Conservation (phyloP, 2,113 vertebrate species). For the Solenodon paradoxus region DNA sequence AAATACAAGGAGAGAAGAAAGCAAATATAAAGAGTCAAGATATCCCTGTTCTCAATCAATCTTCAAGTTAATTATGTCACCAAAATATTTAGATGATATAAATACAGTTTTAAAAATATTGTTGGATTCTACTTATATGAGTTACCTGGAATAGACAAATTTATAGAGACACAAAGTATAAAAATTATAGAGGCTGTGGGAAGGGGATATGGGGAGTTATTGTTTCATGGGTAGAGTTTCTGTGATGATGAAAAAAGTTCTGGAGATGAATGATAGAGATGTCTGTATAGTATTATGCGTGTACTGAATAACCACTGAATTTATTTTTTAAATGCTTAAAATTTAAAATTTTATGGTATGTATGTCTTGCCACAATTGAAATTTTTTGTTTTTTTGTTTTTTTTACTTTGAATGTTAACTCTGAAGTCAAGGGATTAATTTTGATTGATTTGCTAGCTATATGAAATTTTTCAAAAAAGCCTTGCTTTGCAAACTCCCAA, state of each 20-base stretch:
- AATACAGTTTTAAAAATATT: background rate
- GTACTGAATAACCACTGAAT: background rate
- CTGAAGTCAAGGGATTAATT: background rate
- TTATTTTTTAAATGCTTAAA: background rate
- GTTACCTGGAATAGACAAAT: background rate
- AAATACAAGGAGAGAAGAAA: background rate
- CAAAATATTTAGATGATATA: background rate
- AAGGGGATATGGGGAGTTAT: background rate
- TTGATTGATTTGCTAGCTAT: slow-evolving; percentile 3
- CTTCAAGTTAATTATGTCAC: background rate
- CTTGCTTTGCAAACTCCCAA: background rate
- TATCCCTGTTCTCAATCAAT: background rate
- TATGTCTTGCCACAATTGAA: background rate
- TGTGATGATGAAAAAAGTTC: background rate
- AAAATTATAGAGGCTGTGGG: background rate
- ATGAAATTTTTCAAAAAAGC: background rate
- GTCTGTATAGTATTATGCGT: background rate
- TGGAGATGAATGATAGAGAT: background rate
- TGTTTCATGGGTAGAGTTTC: background rate
- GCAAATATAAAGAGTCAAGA: background rate
- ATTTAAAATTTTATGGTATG: background rate
- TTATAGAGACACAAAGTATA: background rate
- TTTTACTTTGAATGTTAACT: background rate
- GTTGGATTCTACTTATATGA: background rate
- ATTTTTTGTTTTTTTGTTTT: no score